A percentile compares a stretch with the other conserved stretches of the same genome.
Conservation (phyloP, 2,113 vertebrate species). For the Sinosuthora webbiana region DNA sequence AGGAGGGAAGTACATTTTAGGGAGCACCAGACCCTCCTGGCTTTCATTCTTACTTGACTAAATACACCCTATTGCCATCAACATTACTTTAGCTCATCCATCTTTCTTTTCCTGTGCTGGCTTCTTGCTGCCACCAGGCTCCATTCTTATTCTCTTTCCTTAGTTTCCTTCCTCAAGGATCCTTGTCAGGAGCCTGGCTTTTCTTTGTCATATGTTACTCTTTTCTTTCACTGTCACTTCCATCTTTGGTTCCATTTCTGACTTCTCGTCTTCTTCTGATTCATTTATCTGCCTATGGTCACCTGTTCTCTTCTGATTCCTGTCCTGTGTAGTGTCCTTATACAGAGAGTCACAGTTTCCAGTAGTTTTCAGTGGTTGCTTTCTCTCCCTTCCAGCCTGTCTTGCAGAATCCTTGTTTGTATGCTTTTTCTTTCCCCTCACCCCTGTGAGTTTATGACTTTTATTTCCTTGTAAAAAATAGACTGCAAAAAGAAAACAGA, state of each 20-base stretch:
- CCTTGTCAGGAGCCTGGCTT: background rate
- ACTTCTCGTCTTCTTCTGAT: background rate
- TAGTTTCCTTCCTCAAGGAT: background rate
- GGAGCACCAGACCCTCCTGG: background rate
- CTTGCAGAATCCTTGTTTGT: background rate
- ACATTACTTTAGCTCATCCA: background rate
- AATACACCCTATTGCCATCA: background rate
- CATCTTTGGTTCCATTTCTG: background rate
- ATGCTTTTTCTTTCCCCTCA: background rate
- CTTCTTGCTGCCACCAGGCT: background rate
- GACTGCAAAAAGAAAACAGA: background rate
- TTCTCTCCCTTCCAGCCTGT: background rate
- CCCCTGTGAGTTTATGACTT: background rate
- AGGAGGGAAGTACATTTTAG: background rate
- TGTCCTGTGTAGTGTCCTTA: background rate
- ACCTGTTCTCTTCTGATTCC: background rate
- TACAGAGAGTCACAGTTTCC: background rate
- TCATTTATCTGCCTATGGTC: background rate
- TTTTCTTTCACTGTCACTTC: background rate
- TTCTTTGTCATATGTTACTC: background rate
- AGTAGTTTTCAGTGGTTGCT: background rate
- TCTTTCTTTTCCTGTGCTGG: background rate
- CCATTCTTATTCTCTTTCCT: background rate
- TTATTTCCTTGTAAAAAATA: background rate
- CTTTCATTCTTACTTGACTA: background rate